A percentile compares a stretch with the other conserved stretches of the same genome.
Evolutionary conservation across 1,140 invertebrate genomes (phyloP).

Genomic region (Caenorhabditis briggsae): DNA sequence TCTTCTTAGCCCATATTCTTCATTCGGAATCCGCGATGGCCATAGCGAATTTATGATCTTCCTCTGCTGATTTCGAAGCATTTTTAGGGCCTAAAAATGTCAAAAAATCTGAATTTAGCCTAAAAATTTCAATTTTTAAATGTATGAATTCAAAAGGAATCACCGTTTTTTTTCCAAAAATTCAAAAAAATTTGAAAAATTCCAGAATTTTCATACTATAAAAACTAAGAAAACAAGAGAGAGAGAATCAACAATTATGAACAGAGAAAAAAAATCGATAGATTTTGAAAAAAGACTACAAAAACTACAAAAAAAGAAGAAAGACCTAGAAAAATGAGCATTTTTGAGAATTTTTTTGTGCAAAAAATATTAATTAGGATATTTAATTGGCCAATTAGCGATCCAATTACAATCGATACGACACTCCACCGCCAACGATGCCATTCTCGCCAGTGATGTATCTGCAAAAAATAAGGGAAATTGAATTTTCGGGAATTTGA

Average conservation of each 20-base stretch:
- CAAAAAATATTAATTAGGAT: too few species aligned
- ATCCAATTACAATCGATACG: slow-evolving; percentile 46
- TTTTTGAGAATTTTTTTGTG: too few species aligned
- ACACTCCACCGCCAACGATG: slow-evolving; percentile 59
- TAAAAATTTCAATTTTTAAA: not conserved
- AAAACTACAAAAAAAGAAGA: not conserved
- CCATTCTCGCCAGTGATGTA: slow-evolving; percentile 59
- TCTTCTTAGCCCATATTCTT: slow-evolving; percentile 40
- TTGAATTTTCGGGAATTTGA: too few species aligned
- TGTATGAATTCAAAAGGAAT: not conserved
- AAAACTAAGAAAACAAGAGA: not conserved
- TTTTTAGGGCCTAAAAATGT: not conserved
- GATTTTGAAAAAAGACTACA: not conserved
- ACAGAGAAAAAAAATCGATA: slow-evolving; percentile 37
- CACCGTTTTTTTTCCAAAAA: not conserved
- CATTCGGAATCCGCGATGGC: slow-evolving; percentile 42
- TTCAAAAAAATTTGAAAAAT: too few species aligned
- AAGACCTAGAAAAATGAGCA: slow-evolving; percentile 26
- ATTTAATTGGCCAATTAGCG: too few species aligned
- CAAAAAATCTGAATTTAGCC: not conserved
- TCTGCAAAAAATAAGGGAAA: slow-evolving; percentile 56
- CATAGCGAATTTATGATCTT: slow-evolving; percentile 2
- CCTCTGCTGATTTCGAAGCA: not conserved
- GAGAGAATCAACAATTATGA: slow-evolving; percentile 28
- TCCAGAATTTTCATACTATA: not conserved